phyloP scores from a whole-genome alignment of 2,797 vertebrate species.

The Graptemys geographica region DNA sequence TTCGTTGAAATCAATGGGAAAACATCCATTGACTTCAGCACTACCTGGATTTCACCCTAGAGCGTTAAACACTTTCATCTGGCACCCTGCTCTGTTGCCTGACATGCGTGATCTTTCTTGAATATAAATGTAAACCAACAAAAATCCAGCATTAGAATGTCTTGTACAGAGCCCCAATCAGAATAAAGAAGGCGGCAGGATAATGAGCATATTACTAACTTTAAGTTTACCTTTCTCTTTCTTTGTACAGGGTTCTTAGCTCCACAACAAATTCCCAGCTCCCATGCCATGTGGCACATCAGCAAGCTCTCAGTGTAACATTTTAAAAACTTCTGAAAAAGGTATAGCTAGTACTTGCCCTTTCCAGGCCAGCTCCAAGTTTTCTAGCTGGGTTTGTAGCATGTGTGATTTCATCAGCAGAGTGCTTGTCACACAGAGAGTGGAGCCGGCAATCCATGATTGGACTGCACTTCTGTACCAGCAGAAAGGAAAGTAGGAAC shows the following conservation, averaged over 20 bases:
- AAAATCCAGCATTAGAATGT: background rate
- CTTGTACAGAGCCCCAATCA: background rate
- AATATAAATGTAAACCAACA: accelerated
- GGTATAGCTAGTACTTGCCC: background rate
- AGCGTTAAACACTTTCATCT: background rate
- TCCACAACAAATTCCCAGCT: slow-evolving; percentile 14
- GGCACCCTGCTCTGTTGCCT: background rate
- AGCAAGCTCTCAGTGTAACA: slow-evolving; percentile 37
- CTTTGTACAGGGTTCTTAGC: background rate
- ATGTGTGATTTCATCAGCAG: background rate
- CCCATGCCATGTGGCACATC: background rate
- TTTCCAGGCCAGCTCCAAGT: background rate
- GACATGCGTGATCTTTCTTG: background rate
- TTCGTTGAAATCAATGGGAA: background rate
- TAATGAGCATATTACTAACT: background rate
- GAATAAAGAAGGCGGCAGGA: background rate
- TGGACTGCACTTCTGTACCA: background rate
- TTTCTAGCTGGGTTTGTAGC: background rate
- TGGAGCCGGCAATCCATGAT: background rate
- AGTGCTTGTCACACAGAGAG: accelerated
- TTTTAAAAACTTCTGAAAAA: background rate
- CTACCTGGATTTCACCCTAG: background rate
- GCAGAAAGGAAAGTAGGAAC: background rate
- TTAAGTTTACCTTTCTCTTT: background rate
- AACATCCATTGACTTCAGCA: background rate